These are phyloP conservation scores for Mormyrus hasselquistii DNA, from an alignment of 2,797 vertebrate species.

Conservation along the genomic window DNA sequence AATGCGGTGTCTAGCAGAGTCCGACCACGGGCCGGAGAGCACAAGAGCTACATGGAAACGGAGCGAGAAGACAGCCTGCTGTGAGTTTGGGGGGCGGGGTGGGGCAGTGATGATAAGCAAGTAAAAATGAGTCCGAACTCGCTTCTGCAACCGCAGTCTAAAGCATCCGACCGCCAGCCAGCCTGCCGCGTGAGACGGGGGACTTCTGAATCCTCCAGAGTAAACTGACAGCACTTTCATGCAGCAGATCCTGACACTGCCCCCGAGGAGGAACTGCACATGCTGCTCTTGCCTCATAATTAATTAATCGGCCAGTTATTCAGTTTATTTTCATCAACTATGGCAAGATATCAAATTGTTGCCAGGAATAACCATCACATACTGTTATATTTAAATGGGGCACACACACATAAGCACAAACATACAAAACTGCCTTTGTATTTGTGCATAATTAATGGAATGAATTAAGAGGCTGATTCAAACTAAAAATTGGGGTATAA, in stretches of 20 bases:
- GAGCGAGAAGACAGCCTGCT: neutral
- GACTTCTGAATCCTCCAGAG: neutral
- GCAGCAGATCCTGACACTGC: neutral
- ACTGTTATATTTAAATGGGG: neutral
- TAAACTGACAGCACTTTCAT: neutral
- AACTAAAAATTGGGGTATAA: neutral
- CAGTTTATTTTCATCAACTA: neutral
- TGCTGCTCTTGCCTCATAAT: neutral
- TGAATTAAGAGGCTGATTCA: neutral
- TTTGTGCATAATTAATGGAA: neutral
- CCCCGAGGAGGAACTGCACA: neutral
- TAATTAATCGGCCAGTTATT: conserved; percentile 4
- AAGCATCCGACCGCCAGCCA: neutral
- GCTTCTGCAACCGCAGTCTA: neutral
- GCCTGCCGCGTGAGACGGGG: neutral
- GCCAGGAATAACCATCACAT: neutral
- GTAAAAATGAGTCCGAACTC: neutral
- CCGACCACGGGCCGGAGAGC: neutral
- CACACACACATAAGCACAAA: neutral
- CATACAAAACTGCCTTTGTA: neutral
- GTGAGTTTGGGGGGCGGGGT: neutral
- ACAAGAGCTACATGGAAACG: neutral
- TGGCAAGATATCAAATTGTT: neutral
- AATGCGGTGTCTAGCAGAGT: neutral
- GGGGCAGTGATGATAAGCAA: neutral